A percentile compares a stretch with the other conserved stretches of the same genome.
Evolutionary conservation across 2,113 vertebrate genomes (phyloP).

Genomic region (Zosterops lateralis): DNA sequence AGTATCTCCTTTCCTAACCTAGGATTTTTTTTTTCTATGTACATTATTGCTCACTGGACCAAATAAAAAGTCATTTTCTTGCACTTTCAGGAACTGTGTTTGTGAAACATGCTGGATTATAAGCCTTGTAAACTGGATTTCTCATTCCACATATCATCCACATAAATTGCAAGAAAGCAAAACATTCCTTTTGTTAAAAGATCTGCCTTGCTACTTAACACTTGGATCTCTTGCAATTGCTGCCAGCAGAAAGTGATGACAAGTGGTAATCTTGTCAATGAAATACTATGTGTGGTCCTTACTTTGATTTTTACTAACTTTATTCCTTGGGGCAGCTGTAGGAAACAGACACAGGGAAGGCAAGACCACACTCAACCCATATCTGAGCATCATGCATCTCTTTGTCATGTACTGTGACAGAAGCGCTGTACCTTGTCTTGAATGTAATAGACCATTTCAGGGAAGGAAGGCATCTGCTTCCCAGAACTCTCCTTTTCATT

Average conservation of each 20-base stretch:
- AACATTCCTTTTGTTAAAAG: background rate
- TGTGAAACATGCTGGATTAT: background rate
- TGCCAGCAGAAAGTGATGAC: background rate
- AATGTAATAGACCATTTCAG: conserved; percentile 94
- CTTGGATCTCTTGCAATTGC: background rate
- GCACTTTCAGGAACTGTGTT: background rate
- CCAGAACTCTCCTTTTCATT: conserved; percentile 82
- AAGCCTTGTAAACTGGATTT: background rate
- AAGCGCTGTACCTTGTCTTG: conserved; percentile 87
- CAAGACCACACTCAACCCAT: background rate
- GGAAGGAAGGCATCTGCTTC: conserved; percentile 91
- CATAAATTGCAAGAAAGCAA: background rate
- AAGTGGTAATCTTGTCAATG: background rate
- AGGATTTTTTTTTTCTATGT: background rate
- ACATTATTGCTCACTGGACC: background rate
- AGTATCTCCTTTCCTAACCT: background rate
- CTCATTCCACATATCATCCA: accelerated
- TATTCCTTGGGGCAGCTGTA: background rate
- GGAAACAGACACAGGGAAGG: background rate
- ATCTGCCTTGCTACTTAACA: background rate
- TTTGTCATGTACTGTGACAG: background rate
- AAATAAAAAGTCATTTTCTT: background rate
- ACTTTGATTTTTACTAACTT: background rate
- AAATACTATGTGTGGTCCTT: background rate
- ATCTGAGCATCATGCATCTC: background rate